These are phyloP conservation scores for Myopa tessellatipennis DNA, from an alignment of 2,888 invertebrate genomes.

Conservation along the genomic window DNA sequence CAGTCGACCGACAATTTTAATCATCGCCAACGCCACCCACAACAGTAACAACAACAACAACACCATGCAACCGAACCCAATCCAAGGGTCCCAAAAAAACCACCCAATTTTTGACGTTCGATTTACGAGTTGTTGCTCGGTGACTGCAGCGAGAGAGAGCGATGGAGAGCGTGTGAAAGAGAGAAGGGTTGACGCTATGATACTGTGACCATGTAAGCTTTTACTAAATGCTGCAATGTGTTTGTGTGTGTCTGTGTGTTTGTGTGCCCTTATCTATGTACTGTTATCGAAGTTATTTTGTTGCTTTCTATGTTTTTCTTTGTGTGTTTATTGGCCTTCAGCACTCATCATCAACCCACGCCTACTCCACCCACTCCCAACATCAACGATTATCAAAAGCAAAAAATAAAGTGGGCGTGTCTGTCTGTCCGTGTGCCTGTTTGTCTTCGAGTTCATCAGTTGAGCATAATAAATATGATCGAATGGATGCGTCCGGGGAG, in stretches of 20 bases:
- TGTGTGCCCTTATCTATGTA: background rate
- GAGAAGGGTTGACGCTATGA: background rate
- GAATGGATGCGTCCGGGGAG: too few species aligned
- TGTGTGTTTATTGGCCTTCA: constrained; percentile 29
- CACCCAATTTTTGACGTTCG: constrained; percentile 8
- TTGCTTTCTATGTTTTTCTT: constrained; percentile 11
- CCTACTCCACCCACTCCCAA: background rate
- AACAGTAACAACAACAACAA: background rate
- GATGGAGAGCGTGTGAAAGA: background rate
- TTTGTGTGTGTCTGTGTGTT: constrained; percentile 1
- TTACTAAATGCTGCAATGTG: too few species aligned
- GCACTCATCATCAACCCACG: background rate
- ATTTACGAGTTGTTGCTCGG: background rate
- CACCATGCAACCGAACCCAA: background rate
- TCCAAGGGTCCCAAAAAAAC: background rate
- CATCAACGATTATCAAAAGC: constrained; percentile 1
- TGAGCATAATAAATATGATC: constrained; percentile 15
- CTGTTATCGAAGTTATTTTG: background rate
- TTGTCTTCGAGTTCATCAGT: constrained; percentile 6
- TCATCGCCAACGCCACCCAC: background rate
- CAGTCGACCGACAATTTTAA: background rate
- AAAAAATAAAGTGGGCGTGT: constrained; percentile 27
- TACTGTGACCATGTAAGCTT: too few species aligned
- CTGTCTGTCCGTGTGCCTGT: constrained; percentile 17
- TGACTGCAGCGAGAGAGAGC: background rate